Evolutionary conservation across 1,140 invertebrate genomes (phyloP).

Genomic region (Drosophila malerkotliana): DNA sequence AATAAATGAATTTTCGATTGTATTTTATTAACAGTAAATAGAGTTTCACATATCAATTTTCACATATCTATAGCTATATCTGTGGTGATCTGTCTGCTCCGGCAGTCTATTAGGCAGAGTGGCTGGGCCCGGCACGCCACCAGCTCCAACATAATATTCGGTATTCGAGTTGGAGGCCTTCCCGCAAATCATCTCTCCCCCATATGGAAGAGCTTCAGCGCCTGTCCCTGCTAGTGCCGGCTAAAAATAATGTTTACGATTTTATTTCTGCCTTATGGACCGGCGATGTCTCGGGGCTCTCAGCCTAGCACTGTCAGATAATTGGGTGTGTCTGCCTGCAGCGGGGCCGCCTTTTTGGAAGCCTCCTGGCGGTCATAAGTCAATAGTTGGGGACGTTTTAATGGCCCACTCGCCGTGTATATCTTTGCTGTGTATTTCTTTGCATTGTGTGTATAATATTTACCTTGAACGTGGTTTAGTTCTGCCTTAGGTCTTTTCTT

Average conservation of each 20-base stretch:
- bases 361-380: constrained; percentile 66
- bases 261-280: constrained; percentile 64
- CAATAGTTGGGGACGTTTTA: constrained; percentile 79
- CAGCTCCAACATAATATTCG: constrained; percentile 2
- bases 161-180: constrained; percentile 1
- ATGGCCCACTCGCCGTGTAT: constrained; percentile 44
- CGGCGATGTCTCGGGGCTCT: constrained; percentile 27
- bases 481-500: no score
- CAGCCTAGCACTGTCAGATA: constrained; percentile 47
- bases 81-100: constrained; percentile 10
- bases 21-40: constrained; percentile 67
- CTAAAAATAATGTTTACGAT: constrained; percentile 76
- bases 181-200: constrained; percentile 3
- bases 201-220: constrained; percentile 19
- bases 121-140: not conserved
- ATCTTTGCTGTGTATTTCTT: constrained; percentile 49
- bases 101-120: constrained; percentile 40
- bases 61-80: constrained; percentile 20
- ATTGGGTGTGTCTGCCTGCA: constrained; percentile 43
- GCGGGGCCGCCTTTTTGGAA: not conserved
- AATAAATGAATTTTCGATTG: constrained; percentile 64
- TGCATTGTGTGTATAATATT: constrained; percentile 50
- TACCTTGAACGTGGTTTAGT: not conserved
- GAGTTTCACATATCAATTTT: constrained; percentile 57
- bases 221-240: constrained; percentile 2